Evolutionary conservation across 2,113 vertebrate genomes (phyloP).

Genomic region (Neoarius graeffei): DNA sequence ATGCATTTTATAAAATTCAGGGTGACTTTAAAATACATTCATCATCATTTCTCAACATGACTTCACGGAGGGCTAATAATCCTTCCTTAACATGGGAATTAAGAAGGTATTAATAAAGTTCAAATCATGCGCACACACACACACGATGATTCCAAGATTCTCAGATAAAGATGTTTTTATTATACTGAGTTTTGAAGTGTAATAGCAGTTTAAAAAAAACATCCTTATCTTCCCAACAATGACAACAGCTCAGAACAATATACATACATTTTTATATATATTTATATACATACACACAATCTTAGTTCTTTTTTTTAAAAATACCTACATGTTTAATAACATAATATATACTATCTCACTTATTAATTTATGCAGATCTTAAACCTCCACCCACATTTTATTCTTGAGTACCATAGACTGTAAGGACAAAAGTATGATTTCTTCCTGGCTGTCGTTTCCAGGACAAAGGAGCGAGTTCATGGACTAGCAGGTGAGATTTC

Average conservation of each 20-base stretch:
- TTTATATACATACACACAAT: slow-evolving; percentile 71
- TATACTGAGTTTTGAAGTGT: slow-evolving; percentile 55
- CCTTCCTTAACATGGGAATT: neutral
- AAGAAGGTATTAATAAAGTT: neutral
- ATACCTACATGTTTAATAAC: slow-evolving; percentile 83
- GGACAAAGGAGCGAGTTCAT: neutral
- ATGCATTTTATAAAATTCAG: neutral
- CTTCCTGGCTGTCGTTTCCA: slow-evolving; percentile 2
- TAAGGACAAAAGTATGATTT: neutral
- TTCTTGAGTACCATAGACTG: slow-evolving; percentile 47
- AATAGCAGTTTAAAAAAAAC: slow-evolving; percentile 60
- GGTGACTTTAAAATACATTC: neutral
- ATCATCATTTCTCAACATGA: neutral
- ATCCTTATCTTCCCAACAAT: slow-evolving; percentile 56
- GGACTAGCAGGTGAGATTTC: neutral
- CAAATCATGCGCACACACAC: neutral
- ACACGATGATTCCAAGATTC: neutral
- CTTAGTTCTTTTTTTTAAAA: slow-evolving; percentile 64
- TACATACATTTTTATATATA: slow-evolving; percentile 58
- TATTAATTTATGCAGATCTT: slow-evolving; percentile 9
- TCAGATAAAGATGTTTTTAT: slow-evolving; percentile 63
- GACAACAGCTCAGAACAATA: slow-evolving; percentile 64
- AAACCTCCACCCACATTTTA: slow-evolving; percentile 37
- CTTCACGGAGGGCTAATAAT: neutral
- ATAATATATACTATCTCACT: slow-evolving; percentile 63